A percentile compares a stretch with the other conserved stretches of the same genome.
These are phyloP conservation scores for Osedax fenrisi DNA, from an alignment of 2,888 invertebrate genomes.

Conservation along the genomic window DNA sequence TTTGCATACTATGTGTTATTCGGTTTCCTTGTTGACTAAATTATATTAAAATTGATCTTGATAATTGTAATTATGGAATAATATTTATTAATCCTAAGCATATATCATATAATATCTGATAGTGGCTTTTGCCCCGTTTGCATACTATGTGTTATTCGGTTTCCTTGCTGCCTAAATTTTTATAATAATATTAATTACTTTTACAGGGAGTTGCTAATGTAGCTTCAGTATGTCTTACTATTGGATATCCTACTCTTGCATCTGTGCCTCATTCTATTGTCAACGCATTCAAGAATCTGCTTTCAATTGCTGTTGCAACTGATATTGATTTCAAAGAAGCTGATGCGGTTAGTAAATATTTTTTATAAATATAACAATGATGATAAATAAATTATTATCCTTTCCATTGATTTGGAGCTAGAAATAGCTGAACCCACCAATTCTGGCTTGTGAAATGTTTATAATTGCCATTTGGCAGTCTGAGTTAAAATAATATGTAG, in stretches of 20 bases:
- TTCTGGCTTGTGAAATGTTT: background rate
- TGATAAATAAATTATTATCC: background rate
- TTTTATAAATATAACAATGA: background rate
- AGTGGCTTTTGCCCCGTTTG: too few species aligned
- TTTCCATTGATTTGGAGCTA: conserved; percentile 23
- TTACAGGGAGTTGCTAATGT: conserved; percentile 75
- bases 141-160: background rate
- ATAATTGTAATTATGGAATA: too few species aligned
- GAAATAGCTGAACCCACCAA: conserved; percentile 33
- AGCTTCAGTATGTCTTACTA: conserved; percentile 78
- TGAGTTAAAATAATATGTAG: background rate
- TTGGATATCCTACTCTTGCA: conserved; percentile 89
- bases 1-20: too few species aligned
- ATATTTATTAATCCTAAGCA: too few species aligned
- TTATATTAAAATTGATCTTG: too few species aligned
- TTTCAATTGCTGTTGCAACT: conserved; percentile 88
- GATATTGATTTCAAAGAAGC: conserved; percentile 91
- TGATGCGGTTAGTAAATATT: conserved; percentile 62
- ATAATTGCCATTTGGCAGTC: background rate
- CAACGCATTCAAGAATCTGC: conserved; percentile 91
- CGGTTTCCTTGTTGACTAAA: background rate
- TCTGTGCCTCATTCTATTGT: conserved; percentile 93
- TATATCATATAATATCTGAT: too few species aligned
- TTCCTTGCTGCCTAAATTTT: background rate
- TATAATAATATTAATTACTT: background rate